phyloP scores from a whole-genome alignment of 1,140 invertebrate genomes.

The Caenorhabditis brenneri region DNA sequence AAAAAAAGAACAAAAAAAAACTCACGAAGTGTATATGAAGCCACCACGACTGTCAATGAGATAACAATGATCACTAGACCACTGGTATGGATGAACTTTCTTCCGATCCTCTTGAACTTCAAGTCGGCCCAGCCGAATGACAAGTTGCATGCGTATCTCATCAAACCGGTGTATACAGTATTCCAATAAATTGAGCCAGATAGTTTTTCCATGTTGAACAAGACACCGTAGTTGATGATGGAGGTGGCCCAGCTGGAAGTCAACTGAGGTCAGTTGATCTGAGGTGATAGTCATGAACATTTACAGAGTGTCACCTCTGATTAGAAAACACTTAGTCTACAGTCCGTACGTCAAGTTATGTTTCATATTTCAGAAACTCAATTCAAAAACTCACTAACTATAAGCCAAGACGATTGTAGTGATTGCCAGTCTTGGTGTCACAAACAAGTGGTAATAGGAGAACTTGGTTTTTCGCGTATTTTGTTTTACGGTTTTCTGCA shows the following conservation, averaged over 20 bases:
- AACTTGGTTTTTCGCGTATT: slow-evolving; percentile 50
- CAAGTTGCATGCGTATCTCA: slow-evolving; percentile 51
- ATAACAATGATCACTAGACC: slow-evolving; percentile 24
- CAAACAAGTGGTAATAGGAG: slow-evolving; percentile 56
- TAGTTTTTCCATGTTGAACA: slow-evolving; percentile 59
- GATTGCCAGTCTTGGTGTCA: slow-evolving; percentile 40
- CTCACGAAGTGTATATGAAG: slow-evolving; percentile 41
- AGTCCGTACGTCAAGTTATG: no score
- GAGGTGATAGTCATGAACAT: no score
- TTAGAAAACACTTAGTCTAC: no score
- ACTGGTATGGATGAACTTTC: slow-evolving; percentile 51
- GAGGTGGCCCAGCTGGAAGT: slow-evolving; percentile 51
- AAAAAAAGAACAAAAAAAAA: no score
- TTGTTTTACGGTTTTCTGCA: slow-evolving; percentile 16
- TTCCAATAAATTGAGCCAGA: slow-evolving; percentile 55
- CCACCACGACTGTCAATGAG: slow-evolving; percentile 26
- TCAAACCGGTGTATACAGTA: slow-evolving; percentile 35
- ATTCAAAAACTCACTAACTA: slow-evolving; percentile 45
- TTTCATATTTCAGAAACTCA: neutral
- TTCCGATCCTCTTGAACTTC: slow-evolving; percentile 43
- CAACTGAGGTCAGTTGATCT: no score
- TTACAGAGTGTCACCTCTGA: no score
- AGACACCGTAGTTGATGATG: slow-evolving; percentile 57
- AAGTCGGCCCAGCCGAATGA: slow-evolving; percentile 40
- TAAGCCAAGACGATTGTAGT: slow-evolving; percentile 37